A percentile compares a stretch with the other conserved stretches of the same genome.
These are phyloP conservation scores for Melolontha melolontha DNA, from an alignment of 2,888 invertebrate genomes.

Conservation along the genomic window DNA sequence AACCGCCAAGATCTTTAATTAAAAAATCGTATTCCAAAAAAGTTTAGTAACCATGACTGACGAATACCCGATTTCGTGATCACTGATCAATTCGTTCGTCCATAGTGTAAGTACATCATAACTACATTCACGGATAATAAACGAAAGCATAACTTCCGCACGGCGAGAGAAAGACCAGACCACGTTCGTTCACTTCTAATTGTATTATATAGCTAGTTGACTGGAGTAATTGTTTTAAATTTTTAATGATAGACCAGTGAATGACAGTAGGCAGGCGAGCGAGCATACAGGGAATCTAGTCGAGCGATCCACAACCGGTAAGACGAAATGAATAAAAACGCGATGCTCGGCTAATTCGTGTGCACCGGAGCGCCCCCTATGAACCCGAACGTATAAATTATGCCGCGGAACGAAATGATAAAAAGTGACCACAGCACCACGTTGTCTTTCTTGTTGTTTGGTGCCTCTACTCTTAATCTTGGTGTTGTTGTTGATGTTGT, in stretches of 20 bases:
- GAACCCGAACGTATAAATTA: conserved; percentile 30
- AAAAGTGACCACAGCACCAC: conserved; percentile 8
- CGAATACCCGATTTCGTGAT: too few relatives aligned
- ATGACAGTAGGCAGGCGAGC: conserved; percentile 28
- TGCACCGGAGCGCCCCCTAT: conserved; percentile 10
- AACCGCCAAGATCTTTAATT: too few relatives aligned
- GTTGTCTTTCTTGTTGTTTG: neutral
- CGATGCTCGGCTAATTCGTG: conserved; percentile 18
- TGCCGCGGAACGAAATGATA: conserved; percentile 16
- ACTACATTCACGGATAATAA: conserved; percentile 25
- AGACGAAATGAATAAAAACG: conserved; percentile 21
- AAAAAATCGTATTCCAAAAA: too few relatives aligned
- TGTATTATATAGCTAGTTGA: conserved; percentile 36
- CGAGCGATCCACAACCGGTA: conserved; percentile 2
- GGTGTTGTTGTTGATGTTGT: conserved; percentile 1
- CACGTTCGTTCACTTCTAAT: conserved; percentile 18
- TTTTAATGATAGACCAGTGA: conserved; percentile 31
- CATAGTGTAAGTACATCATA: neutral
- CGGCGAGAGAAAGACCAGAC: neutral
- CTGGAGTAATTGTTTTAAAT: conserved; percentile 35
- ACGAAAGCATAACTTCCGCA: conserved; percentile 25
- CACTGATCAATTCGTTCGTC: too few relatives aligned
- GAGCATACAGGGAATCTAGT: conserved; percentile 4
- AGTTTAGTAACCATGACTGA: too few relatives aligned
- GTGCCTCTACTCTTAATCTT: neutral